Conservation (phyloP, 2,113 vertebrate genomes). For the Scopus umbretta region DNA sequence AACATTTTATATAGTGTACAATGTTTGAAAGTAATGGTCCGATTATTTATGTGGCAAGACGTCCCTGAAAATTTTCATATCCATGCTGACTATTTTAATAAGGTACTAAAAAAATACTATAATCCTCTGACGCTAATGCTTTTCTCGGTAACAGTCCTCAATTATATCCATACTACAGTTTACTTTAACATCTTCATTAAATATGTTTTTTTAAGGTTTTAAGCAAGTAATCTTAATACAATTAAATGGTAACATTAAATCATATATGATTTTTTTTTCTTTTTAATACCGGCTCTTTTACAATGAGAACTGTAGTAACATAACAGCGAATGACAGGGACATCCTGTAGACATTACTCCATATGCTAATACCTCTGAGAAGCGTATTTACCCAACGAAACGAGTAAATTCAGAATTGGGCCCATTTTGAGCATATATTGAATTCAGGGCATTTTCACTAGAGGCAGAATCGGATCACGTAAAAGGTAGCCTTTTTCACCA, state of each 20-base stretch:
- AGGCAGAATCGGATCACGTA: fast-evolving
- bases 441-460: neutral
- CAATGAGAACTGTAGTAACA: neutral
- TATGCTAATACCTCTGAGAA: neutral
- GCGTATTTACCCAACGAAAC: fast-evolving
- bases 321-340: neutral
- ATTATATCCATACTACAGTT: neutral
- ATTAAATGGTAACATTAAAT: neutral
- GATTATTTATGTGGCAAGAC: constrained; percentile 47
- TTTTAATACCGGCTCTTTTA: neutral
- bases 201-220: neutral
- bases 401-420: neutral
- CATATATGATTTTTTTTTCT: neutral
- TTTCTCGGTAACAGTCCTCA: neutral
- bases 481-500: neutral
- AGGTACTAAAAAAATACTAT: neutral
- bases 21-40: constrained; percentile 15
- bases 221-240: neutral
- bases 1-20: constrained; percentile 53
- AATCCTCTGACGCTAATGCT: neutral
- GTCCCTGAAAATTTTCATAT: constrained; percentile 17
- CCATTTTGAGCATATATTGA: fast-evolving
- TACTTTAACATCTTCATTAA: neutral
- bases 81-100: constrained; percentile 29
- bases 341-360: fast-evolving